A percentile compares a stretch with the other conserved stretches of the same genome.
phyloP scores from a whole-genome alignment of 2,888 invertebrate genomes.

The Drosophila gaucha region DNA sequence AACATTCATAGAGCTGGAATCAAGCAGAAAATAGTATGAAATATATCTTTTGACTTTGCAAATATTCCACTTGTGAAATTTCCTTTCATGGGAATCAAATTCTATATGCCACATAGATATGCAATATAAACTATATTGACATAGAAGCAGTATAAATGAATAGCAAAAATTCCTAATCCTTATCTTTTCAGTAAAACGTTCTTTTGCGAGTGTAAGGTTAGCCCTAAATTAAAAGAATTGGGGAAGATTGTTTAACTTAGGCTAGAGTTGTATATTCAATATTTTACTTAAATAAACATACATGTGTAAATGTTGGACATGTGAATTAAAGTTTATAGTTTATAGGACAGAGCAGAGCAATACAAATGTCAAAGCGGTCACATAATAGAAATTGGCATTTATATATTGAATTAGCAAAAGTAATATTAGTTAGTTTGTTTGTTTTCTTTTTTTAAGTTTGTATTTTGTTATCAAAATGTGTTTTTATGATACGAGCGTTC shows the following conservation, averaged over 20 bases:
- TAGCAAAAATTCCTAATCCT: too few species aligned
- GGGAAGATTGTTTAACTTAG: constrained; percentile 18
- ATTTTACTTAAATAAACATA: constrained; percentile 35
- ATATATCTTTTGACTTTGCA: too few species aligned
- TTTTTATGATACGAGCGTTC: constrained; percentile 1
- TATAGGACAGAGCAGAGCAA: constrained; percentile 30
- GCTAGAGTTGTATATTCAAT: constrained; percentile 29
- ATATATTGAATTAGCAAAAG: constrained; percentile 31
- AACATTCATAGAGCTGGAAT: too few species aligned
- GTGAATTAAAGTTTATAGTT: constrained; percentile 38
- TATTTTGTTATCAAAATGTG: constrained; percentile 18
- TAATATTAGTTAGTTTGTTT: constrained; percentile 6
- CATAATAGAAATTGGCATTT: constrained; percentile 4
- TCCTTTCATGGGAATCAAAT: too few species aligned
- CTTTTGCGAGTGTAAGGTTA: too few species aligned
- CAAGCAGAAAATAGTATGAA: too few species aligned
- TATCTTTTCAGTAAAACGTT: too few species aligned
- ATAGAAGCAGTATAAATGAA: too few species aligned
- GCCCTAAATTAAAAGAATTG: constrained; percentile 23
- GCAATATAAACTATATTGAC: too few species aligned
- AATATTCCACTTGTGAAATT: too few species aligned
- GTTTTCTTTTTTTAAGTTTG: background rate
- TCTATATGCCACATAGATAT: too few species aligned
- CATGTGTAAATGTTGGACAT: constrained; percentile 30
- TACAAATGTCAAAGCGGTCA: constrained; percentile 22